These are phyloP conservation scores for Chlorodrepanis virens DNA, from an alignment of 2,113 vertebrate genomes.

Conservation along the genomic window DNA sequence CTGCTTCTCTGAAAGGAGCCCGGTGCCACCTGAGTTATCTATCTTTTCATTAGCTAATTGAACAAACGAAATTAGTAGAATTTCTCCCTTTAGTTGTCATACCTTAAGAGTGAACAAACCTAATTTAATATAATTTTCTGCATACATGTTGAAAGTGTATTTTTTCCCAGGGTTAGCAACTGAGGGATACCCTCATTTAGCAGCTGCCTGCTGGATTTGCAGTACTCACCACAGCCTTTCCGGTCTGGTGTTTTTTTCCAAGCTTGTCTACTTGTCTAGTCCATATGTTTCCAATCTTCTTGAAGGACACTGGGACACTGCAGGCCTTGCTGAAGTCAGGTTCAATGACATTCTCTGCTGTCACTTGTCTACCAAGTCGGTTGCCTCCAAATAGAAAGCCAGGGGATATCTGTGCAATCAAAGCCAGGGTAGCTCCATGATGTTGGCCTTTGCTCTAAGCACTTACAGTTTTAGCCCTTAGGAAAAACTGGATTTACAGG, in stretches of 20 bases:
- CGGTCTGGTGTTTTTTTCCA: background rate
- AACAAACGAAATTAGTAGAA: background rate
- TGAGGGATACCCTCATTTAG: background rate
- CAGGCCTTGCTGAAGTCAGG: background rate
- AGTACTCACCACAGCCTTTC: background rate
- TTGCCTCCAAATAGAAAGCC: background rate
- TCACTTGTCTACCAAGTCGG: background rate
- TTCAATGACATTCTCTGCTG: background rate
- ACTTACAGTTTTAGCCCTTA: background rate
- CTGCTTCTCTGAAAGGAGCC: background rate
- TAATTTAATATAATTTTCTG: background rate
- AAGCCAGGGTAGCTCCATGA: background rate
- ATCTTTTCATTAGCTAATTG: background rate
- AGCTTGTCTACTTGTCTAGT: background rate
- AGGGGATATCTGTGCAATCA: background rate
- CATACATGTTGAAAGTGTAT: background rate
- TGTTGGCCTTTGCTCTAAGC: background rate
- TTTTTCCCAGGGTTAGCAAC: background rate
- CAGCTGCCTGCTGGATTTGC: background rate
- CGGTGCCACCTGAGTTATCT: rapidly evolving
- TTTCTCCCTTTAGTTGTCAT: background rate
- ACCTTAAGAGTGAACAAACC: background rate
- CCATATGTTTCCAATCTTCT: background rate
- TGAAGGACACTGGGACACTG: background rate
- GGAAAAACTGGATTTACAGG: background rate